Percentiles rank a stretch among this genome's conserved stretches.
phyloP scores from a whole-genome alignment of 2,113 vertebrate species.

The Pluvialis apricaria region DNA sequence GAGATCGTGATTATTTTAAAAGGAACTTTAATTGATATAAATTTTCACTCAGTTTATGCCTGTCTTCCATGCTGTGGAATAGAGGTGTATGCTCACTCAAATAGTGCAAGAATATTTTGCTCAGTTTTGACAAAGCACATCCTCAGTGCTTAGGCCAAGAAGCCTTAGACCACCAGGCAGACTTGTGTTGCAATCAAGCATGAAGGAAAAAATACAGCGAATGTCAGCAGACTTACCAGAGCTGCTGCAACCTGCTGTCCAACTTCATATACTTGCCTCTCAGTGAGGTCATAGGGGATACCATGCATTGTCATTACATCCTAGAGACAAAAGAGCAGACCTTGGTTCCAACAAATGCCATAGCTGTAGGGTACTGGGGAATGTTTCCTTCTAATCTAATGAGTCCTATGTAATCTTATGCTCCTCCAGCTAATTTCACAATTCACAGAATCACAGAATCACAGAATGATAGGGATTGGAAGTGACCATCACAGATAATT shows the following conservation, averaged over 20 bases:
- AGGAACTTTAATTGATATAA: background rate
- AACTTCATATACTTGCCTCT: slow-evolving; percentile 75
- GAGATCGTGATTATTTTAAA: background rate
- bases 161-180: background rate
- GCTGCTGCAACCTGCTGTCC: slow-evolving; percentile 73
- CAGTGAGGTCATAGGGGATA: slow-evolving; percentile 74
- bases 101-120: background rate
- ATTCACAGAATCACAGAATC: too few relatives aligned
- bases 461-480: too few relatives aligned
- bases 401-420: background rate
- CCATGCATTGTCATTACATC: slow-evolving; percentile 69
- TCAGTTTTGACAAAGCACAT: background rate
- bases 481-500: too few relatives aligned
- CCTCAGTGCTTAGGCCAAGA: background rate
- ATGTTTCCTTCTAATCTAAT: background rate
- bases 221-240: slow-evolving; percentile 65
- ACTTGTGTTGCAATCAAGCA: background rate
- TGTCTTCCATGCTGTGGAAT: background rate
- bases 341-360: background rate
- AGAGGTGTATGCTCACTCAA: background rate
- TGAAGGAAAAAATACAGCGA: background rate
- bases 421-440: background rate
- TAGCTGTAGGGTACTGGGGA: background rate
- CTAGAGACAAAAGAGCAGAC: slow-evolving; percentile 26
- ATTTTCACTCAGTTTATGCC: background rate